Conservation (phyloP, 2,797 vertebrate species). For the Lagorchestes hirsutus region DNA sequence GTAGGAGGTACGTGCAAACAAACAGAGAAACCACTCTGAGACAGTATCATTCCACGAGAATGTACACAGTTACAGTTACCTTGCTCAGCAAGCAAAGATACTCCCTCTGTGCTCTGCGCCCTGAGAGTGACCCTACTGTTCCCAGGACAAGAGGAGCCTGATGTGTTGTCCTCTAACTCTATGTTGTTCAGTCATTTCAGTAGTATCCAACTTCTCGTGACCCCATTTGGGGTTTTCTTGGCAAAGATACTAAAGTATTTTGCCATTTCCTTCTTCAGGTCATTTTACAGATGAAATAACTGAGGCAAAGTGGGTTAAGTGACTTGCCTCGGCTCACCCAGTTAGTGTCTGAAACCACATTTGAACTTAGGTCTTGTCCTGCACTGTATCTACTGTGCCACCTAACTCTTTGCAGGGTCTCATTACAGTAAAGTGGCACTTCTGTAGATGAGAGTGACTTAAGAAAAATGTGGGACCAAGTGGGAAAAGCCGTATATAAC, state of each 20-base stretch:
- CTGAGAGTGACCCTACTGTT: neutral
- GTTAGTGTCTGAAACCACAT: neutral
- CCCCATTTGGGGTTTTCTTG: neutral
- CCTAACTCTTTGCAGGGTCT: neutral
- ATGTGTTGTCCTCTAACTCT: neutral
- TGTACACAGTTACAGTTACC: neutral
- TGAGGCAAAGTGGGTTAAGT: neutral
- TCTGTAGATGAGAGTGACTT: neutral
- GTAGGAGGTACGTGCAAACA: conserved; percentile 46
- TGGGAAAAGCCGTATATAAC: neutral
- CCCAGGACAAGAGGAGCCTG: neutral
- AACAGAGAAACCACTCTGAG: conserved; percentile 42
- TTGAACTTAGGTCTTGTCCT: neutral
- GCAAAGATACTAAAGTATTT: neutral
- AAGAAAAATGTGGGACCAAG: neutral
- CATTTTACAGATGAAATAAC: neutral
- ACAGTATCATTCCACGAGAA: neutral
- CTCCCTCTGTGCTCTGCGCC: neutral
- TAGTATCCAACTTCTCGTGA: neutral
- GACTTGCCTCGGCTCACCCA: neutral
- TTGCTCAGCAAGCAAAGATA: neutral
- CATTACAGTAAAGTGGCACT: neutral
- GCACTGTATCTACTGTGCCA: neutral
- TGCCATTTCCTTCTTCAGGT: neutral
- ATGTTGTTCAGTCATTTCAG: neutral